Conservation (phyloP, 2,797 vertebrate genomes). For the Sphenopsis melanotis region DNA sequence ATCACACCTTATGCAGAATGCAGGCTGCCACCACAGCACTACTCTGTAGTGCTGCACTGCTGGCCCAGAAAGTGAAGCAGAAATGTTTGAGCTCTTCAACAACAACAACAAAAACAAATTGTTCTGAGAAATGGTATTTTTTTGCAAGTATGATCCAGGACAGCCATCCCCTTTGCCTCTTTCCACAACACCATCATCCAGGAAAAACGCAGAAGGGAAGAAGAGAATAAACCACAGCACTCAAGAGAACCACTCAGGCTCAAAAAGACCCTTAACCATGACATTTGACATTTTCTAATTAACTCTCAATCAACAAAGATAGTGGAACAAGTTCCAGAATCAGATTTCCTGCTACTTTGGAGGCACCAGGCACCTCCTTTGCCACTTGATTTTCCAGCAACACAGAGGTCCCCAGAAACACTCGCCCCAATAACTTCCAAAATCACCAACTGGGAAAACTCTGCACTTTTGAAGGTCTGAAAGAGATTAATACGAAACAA, state of each 20-base stretch:
- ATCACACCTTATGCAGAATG: not conserved
- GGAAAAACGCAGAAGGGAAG: not conserved
- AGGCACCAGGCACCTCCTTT: not conserved
- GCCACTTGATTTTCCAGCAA: not conserved
- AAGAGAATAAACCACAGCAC: not conserved
- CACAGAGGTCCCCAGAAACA: not conserved
- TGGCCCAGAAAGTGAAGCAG: not conserved
- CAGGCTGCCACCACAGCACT: not conserved
- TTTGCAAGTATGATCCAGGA: not conserved
- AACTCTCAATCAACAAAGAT: not conserved
- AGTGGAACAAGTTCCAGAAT: not conserved
- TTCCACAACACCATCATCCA: not conserved
- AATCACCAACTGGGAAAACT: not conserved
- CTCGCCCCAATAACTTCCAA: not conserved
- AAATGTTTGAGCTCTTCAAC: not conserved
- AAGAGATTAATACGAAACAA: not conserved
- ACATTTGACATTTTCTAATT: not conserved
- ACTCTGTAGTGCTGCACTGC: not conserved
- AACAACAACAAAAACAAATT: not conserved
- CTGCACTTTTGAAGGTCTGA: not conserved
- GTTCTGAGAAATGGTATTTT: not conserved
- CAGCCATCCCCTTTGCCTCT: not conserved
- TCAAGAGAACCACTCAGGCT: not conserved
- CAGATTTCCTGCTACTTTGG: not conserved
- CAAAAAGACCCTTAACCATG: not conserved